A percentile compares a stretch with the other conserved stretches of the same genome.
These are phyloP conservation scores for Pelusios castaneus DNA, from an alignment of 2,113 vertebrate genomes.

Conservation along the genomic window DNA sequence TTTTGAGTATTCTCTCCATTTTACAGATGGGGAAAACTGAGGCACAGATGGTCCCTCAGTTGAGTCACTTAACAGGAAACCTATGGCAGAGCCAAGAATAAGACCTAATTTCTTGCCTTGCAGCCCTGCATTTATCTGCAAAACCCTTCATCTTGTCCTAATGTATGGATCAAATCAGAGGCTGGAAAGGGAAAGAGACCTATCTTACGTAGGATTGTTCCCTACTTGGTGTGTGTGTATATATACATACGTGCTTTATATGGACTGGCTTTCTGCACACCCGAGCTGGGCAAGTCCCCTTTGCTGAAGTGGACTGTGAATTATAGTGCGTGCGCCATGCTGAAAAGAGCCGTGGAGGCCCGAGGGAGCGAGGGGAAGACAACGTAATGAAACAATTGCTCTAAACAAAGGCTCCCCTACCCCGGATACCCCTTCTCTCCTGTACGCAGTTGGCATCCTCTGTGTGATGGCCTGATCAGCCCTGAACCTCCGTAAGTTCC, in stretches of 20 bases:
- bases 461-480: background rate
- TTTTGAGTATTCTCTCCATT: background rate
- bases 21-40: background rate
- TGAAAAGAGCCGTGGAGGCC: background rate
- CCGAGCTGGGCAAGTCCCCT: background rate
- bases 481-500: background rate
- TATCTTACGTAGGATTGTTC: background rate
- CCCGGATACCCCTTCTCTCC: background rate
- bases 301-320: background rate
- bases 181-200: background rate
- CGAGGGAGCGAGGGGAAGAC: background rate
- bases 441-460: background rate
- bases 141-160: background rate
- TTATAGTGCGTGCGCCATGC: background rate
- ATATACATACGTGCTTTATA: accelerated
- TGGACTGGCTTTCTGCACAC: background rate
- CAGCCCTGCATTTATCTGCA: background rate
- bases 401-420: background rate
- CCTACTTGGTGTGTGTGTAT: too few species aligned
- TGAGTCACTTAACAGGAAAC: background rate
- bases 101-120: background rate
- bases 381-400: background rate
- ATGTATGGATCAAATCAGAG: background rate
- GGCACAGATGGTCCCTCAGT: background rate
- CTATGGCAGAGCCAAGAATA: background rate